Conservation (phyloP, 2,888 invertebrate genomes). For the Xylocampa areola region DNA sequence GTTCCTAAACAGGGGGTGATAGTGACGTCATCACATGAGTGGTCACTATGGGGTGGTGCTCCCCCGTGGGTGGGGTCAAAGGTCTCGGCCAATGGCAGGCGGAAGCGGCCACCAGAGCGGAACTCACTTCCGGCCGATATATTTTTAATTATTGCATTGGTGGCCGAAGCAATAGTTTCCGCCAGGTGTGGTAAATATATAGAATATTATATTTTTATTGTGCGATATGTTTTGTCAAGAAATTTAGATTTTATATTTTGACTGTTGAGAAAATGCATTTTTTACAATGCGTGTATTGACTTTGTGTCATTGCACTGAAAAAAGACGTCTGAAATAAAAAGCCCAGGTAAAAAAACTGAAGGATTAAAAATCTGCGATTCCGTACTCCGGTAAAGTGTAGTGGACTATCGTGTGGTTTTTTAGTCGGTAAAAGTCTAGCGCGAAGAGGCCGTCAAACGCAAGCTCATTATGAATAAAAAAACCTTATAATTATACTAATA, state of each 20-base stretch:
- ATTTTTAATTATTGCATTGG: conserved; percentile 78
- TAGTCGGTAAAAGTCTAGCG: no score
- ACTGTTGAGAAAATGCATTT: no score
- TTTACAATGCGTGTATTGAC: no score
- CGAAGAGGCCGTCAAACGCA: no score
- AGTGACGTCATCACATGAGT: conserved; percentile 45
- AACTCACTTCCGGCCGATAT: conserved; percentile 77
- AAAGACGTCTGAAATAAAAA: no score
- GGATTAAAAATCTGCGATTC: no score
- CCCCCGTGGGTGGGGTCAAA: conserved; percentile 83
- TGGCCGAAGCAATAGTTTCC: conserved; percentile 63
- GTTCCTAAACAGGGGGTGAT: conserved; percentile 18
- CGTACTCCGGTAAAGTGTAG: no score
- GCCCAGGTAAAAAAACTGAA: no score
- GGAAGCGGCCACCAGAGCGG: conserved; percentile 77
- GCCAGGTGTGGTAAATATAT: conserved; percentile 77
- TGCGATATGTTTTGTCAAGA: conserved; percentile 1
- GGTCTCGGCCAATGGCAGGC: conserved; percentile 83
- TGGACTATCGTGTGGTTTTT: no score
- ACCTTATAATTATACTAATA: no score
- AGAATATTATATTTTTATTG: conserved; percentile 27
- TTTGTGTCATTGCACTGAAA: no score
- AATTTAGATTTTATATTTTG: background rate
- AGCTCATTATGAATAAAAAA: no score
- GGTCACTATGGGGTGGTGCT: conserved; percentile 35